Evolutionary conservation across 2,888 invertebrate genomes (phyloP), one percentile per base, ranked within the genome.

Genomic region (Xanthorhoe designata): DNA sequence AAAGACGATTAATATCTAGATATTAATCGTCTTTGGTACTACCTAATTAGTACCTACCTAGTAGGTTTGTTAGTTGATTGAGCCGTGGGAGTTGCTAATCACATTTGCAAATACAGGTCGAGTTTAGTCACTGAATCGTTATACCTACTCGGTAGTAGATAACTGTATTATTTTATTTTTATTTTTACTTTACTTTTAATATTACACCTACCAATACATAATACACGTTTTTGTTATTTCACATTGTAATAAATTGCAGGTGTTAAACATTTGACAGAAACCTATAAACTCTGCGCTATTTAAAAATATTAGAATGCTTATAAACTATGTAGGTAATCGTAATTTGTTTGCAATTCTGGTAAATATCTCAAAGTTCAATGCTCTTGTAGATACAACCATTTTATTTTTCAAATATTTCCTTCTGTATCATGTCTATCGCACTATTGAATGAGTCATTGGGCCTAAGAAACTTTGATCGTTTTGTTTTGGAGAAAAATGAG

Each of bases 381-480:
- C 73, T 79, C 78, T 71, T 71, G 57, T 47, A 54, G 74, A 71
- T 80, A 32, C 78, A 78, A n/a, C n/a, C 17, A 75, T 75, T 75
- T 79, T 78, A 75, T 75, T 76, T 77, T 75, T 64, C 80, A 81
- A 84, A 84, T 79, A 83, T 81, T 81, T 81, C 77, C 75, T 76
- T 74, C 69, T 75, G 45, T 50, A 42, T 15, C 65, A 58, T 68
- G 64, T 75, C 80, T 78, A 65, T 62, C 78, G 82, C 81, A 82
- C 79, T 84, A 78, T 32, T 80, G 76, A 80, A 78, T 82, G 80
- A 87, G 80, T 84, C 82, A 81, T 79, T 72, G 70, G 75, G 74
- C 79, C 82, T 82, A 81, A 80, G 79, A 75, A 87, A 86, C 77
- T 87, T 83, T 81, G 79, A 85, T 86, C 83, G 81, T 84, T 86